Evolutionary conservation across 1,140 invertebrate genomes (phyloP), one percentile per base, ranked within the genome.

Genomic region (Drosophila obscura): DNA sequence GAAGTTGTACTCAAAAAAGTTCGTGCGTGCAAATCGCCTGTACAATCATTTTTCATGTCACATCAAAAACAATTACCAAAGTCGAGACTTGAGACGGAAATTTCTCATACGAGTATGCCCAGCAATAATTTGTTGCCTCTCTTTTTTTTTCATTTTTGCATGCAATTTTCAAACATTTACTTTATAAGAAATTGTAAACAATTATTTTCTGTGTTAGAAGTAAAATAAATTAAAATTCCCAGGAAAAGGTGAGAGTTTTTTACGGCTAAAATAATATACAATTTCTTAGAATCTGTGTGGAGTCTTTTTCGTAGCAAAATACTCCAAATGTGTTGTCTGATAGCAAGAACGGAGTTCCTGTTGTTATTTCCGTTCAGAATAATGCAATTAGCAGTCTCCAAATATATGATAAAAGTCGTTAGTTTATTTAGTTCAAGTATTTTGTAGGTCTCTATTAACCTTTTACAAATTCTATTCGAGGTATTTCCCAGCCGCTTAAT

Each of bases 31-130:
- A 28, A 41, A 19, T 45, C 61, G 24, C 53, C 4, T 13, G 24
- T 28, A 28, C 24, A 15, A 45, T 19, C n/a, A 55, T 31, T 26
- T 59, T 66, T 49, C 16, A 16, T 44, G 44, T 22, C 48, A 56
- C 55, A 58, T 69, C 72, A 63, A 59, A 71, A 57, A 44, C 50
- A 74, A 74, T 69, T 71, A 74, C 35, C 65, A 58, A 50, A 68
- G 28, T 46, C 46, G 28, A n/a, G 5, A 41, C 50, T 63, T 57
- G 39, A 39, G 35, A 11, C 35, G 35, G 35, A 39, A 13, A 5
- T 39, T 39, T 39, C 11, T 39, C 35, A 52, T 58, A 24, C 19
- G 19, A 19, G 19, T 24, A 44, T 26, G 35, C 43, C 62, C 11
- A 43, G 43, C 39, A 8, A 65, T 35, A 39, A 46, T 50, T 43